A percentile compares a stretch with the other conserved stretches of the same genome.
phyloP scores from a whole-genome alignment of 1,140 invertebrate species.

The Brachionus manjavacas region DNA sequence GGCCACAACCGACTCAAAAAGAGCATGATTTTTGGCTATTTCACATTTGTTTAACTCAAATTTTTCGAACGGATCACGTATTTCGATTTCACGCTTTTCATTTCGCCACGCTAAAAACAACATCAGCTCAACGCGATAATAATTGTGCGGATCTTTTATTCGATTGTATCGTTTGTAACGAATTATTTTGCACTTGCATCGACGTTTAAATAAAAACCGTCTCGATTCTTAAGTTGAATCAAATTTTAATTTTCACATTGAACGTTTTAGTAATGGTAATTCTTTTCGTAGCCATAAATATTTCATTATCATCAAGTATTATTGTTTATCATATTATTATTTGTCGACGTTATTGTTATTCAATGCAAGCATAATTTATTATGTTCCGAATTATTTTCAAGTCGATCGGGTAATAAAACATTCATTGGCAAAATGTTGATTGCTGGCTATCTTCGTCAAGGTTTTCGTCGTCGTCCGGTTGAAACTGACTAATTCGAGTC shows the following conservation, averaged over 20 bases:
- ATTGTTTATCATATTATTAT: no score
- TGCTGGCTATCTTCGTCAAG: constrained; percentile 3
- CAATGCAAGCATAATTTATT: no score
- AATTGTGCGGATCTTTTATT: not conserved
- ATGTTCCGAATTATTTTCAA: no score
- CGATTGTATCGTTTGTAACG: not conserved
- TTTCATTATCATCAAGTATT: not conserved
- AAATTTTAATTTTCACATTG: no score
- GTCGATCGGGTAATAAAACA: not conserved
- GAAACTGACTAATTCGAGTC: not conserved
- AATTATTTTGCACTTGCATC: not conserved
- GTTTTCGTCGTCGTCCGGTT: not conserved
- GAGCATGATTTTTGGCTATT: not conserved
- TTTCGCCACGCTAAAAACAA: not conserved
- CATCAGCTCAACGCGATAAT: not conserved
- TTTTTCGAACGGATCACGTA: not conserved
- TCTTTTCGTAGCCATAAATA: no score
- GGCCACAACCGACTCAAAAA: not conserved
- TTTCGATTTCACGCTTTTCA: not conserved
- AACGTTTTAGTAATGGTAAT: no score
- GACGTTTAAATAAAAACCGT: no score
- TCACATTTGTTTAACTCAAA: not conserved
- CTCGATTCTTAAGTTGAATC: no score
- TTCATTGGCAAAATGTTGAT: not conserved
- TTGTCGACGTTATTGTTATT: no score